Conservation (phyloP, 2,113 vertebrate genomes). For the Sarotherodon lohbergeri region DNA sequence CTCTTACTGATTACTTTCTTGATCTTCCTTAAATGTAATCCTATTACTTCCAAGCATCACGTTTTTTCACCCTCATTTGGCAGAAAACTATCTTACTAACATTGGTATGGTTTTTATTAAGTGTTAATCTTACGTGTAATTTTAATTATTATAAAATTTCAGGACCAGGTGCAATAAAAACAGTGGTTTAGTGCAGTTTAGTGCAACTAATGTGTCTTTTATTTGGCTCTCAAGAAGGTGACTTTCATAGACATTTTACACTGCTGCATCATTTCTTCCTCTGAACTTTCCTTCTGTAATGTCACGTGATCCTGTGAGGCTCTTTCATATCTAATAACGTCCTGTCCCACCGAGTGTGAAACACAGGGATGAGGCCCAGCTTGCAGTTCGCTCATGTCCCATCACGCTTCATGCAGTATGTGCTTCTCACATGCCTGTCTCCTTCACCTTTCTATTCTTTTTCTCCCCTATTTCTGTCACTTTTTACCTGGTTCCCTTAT, state of each 20-base stretch:
- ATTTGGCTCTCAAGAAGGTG: not conserved
- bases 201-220: not conserved
- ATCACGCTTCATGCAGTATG: conserved; percentile 63
- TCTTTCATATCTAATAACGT: not conserved
- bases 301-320: not conserved
- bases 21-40: conserved; percentile 56
- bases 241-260: not conserved
- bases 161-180: not conserved
- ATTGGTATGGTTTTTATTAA: not conserved
- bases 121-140: not conserved
- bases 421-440: conserved; percentile 60
- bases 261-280: not conserved
- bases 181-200: not conserved
- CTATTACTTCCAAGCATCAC: conserved; percentile 44
- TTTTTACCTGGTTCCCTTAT: not conserved
- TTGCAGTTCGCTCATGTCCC: conserved; percentile 51
- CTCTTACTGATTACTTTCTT: conserved; percentile 30
- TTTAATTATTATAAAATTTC: not conserved
- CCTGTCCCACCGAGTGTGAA: not conserved
- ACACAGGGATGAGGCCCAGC: not conserved
- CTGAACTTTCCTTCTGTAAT: not conserved
- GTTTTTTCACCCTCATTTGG: conserved; percentile 12
- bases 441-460: conserved; percentile 8
- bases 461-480: not conserved
- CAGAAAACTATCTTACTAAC: not conserved